Evolutionary conservation across 2,113 vertebrate genomes (phyloP).

Genomic region (Hypanus sabinus): DNA sequence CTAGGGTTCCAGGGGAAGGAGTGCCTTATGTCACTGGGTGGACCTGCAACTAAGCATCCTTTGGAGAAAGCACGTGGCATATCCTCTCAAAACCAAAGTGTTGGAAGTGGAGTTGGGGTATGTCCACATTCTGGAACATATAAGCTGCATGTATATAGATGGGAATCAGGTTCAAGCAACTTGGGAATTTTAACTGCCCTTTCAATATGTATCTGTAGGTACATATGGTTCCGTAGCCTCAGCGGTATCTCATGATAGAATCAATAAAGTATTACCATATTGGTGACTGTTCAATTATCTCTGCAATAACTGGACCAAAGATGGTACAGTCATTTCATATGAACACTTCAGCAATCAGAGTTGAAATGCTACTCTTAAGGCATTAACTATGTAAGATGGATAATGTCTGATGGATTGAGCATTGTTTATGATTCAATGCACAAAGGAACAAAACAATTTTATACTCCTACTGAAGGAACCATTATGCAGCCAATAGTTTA

Average conservation of each 20-base stretch:
- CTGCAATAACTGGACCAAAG: neutral
- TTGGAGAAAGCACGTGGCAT: neutral
- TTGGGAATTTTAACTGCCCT: neutral
- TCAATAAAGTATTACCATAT: neutral
- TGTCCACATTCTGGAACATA: neutral
- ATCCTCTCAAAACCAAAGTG: neutral
- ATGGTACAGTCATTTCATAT: neutral
- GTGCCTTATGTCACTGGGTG: neutral
- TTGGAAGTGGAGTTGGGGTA: neutral
- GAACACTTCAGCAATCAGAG: neutral
- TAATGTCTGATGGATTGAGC: neutral
- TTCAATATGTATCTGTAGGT: neutral
- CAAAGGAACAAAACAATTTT: conserved; percentile 2
- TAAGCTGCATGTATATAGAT: neutral
- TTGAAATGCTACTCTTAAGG: neutral
- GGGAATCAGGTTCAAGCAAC: neutral
- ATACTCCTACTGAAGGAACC: neutral
- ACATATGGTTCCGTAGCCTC: neutral
- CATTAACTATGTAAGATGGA: neutral
- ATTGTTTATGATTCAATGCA: neutral
- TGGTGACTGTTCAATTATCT: neutral
- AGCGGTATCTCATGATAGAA: neutral
- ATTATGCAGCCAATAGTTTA: neutral
- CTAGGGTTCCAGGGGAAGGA: neutral
- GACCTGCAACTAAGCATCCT: neutral